Evolutionary conservation across 2,113 vertebrate species (phyloP), one percentile per base, ranked within the genome.

Genomic region (Eurystomus gularis): DNA sequence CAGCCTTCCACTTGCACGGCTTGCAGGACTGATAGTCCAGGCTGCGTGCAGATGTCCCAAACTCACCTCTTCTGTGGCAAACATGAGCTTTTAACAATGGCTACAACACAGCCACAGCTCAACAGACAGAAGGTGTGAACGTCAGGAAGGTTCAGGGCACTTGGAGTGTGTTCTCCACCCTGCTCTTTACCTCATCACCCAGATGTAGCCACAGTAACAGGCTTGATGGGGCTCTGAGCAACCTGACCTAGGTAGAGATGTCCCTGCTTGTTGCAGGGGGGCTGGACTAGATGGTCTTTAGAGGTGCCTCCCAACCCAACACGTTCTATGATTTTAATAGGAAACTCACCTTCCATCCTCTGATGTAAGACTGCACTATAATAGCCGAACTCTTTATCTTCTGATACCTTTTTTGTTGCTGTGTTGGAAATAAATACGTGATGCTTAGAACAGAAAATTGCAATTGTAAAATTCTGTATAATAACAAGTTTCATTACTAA

Each of bases 391-490:
- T 98, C 98, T 99, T 99, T 89, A 98, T 99, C 96, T 97, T 97
- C 94, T 98, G 98, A 92, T 99, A 99, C 71, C 98, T 99, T 88
- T 99, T 99, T 95, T 99, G 98, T 99, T 99, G 99, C 99, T 99
- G 97, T 46, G 61, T 95, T 93, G 92, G 82, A 90, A 89, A 92
- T 8, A 95, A 86, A 62, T 10, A 54, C 0, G 10, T 28, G 42
- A 40, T 20, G 25, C 42, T 95, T 76, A 94, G 77, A 91, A 89
- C 4, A 66, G 44, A 49, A 35, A 31, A 52, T 15, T 60, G 10
- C 4, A 3, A 44, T 37, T 90, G 42, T 35, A 52, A 81, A 72
- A 69, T 11, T 39, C 0, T 31, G 29, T 49, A 37, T 57, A 82
- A 68, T 20, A 89, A 75, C n/a, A 69, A 33, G 18, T 33, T 62